Evolutionary conservation across 2,113 vertebrate species (phyloP).

Genomic region (Hippocampus mohnikei): DNA sequence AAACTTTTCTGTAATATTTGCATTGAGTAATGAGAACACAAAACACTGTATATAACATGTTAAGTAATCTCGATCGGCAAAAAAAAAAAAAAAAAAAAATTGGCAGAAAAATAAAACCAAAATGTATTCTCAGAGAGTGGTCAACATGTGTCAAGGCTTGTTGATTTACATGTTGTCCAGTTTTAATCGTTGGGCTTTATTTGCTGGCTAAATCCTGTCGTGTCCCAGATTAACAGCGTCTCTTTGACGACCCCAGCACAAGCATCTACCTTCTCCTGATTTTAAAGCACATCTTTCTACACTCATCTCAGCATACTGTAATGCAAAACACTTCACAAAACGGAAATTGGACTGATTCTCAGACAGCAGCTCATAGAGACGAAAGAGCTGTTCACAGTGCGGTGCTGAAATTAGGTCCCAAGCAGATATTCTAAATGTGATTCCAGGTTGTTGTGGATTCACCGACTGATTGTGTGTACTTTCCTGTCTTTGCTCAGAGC

Average conservation of each 20-base stretch:
- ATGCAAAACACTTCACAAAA: background rate
- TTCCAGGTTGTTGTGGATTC: background rate
- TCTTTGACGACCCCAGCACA: slow-evolving; percentile 34
- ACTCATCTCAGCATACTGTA: background rate
- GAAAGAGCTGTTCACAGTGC: slow-evolving; percentile 45
- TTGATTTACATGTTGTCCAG: slow-evolving; percentile 54
- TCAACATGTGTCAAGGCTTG: slow-evolving; percentile 29
- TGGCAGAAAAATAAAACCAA: background rate
- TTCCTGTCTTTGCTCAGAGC: slow-evolving; percentile 58
- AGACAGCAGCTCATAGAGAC: background rate
- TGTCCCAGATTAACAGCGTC: slow-evolving; percentile 73
- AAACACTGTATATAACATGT: background rate
- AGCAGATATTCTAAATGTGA: background rate
- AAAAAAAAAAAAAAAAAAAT: no score
- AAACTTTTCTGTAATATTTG: background rate
- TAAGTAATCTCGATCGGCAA: background rate
- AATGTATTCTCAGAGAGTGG: slow-evolving; percentile 5
- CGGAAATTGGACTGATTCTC: background rate
- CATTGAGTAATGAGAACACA: background rate
- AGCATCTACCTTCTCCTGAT: slow-evolving; percentile 15
- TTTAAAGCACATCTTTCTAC: slow-evolving; percentile 1
- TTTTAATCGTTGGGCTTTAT: slow-evolving; percentile 71
- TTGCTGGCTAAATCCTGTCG: slow-evolving; percentile 65
- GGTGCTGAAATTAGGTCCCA: slow-evolving; percentile 48
- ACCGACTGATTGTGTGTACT: slow-evolving; percentile 10